Evolutionary conservation across 2,888 invertebrate species (phyloP), one percentile per base, ranked within the genome.

Genomic region (Notocelia uddmanniana): DNA sequence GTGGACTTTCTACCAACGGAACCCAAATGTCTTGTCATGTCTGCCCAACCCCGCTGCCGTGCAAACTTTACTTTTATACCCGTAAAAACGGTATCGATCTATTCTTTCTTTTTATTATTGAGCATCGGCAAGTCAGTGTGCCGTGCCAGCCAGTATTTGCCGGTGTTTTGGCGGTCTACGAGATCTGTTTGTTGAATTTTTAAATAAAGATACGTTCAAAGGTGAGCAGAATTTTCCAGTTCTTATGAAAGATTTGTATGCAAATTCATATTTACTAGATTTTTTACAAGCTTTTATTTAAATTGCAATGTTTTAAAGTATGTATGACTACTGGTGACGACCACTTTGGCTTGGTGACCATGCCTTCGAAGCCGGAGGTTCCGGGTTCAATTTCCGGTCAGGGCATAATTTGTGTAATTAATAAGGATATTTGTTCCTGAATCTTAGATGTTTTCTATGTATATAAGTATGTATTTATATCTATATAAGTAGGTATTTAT

Each of bases 11-110:
- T n/a, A n/a, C 8, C 31, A 73, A 76, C 85, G 75, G 86, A 86
- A 85, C 85, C 81, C 63, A 50, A 73, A 69, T 73, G 73, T 72
- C 75, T 71, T 69, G 70, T 73, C 66, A 77, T 81, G 81, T 81
- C 81, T 81, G 81, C 83, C 81, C 72, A 54, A 26, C 60, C 37
- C 37, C 69, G 76, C 78, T 82, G 77, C 81, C 87, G 86, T 83
- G 87, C 85, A 85, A 87, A 88, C 82, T 87, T 88, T 87, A 85
- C 87, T 83, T 86, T 84, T 83, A 83, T 81, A 73, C 80, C 82
- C 80, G 80, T 81, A 82, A 73, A 73, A 67, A 69, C 64, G 59
- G 55, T 41, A 69, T 88, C 84, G 84, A 83, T 81, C 70, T 66
- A 74, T 74, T 70, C 66, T 80, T 84, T 85, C 82, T 78, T 78